phyloP scores from a whole-genome alignment of 2,888 invertebrate genomes.

The Meganola albula region DNA sequence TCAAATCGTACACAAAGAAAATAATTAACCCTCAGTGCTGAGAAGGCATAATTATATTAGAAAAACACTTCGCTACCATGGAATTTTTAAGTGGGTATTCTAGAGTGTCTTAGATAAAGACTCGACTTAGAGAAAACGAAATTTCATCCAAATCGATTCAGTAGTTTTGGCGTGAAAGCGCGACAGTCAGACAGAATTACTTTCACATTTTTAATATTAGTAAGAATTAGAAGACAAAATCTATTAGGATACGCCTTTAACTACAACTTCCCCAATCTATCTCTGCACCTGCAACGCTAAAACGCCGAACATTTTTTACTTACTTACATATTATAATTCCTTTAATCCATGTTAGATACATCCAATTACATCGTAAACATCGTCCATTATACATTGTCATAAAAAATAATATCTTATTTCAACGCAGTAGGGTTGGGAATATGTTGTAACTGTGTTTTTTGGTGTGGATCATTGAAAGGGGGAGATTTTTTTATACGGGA shows the following conservation, averaged over 20 bases:
- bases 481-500: conserved; percentile 52
- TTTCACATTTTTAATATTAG: too few species aligned
- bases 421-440: conserved; percentile 25
- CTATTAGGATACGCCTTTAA: conserved; percentile 41
- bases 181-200: too few species aligned
- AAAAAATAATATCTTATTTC: conserved; percentile 17
- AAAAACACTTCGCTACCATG: too few species aligned
- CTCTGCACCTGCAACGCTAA: conserved; percentile 43
- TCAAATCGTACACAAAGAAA: too few species aligned
- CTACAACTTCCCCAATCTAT: conserved; percentile 53
- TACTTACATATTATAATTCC: conserved; percentile 72
- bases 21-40: too few species aligned
- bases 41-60: too few species aligned
- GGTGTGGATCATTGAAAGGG: conserved; percentile 30
- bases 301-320: conserved; percentile 58
- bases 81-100: too few species aligned
- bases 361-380: conserved; percentile 70
- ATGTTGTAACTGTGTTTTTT: conserved; percentile 12
- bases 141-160: too few species aligned
- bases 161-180: too few species aligned
- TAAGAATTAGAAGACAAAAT: too few species aligned
- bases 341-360: conserved; percentile 73
- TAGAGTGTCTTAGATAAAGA: too few species aligned
- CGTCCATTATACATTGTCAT: conserved; percentile 14
- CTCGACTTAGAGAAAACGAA: too few species aligned